Percentiles rank a stretch among this genome's conserved stretches.
phyloP scores from a whole-genome alignment of 2,797 vertebrate species.

The Enteromius trimaculatus region DNA sequence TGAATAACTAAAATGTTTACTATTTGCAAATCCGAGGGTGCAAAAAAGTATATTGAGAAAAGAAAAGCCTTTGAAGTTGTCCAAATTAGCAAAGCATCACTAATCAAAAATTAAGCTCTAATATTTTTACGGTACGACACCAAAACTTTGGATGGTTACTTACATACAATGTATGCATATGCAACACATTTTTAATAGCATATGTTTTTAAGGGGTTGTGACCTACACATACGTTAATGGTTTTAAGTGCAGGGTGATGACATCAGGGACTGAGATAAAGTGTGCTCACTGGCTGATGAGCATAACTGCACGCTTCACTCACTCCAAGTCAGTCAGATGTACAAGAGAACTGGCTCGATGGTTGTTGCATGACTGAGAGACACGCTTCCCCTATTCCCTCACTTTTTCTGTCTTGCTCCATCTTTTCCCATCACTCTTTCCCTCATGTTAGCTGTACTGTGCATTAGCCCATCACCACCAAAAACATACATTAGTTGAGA shows the following conservation, averaged over 20 bases:
- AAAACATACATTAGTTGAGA: not conserved
- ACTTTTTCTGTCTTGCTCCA: slow-evolving; percentile 13
- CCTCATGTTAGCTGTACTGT: slow-evolving; percentile 15
- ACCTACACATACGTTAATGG: slow-evolving; percentile 1
- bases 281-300: slow-evolving; percentile 38
- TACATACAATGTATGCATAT: not conserved
- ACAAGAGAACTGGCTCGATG: slow-evolving; percentile 1
- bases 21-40: no score
- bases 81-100: no score
- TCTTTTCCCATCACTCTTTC: not conserved
- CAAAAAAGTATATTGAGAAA: no score
- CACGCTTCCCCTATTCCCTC: slow-evolving; percentile 37
- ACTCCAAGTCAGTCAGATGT: slow-evolving; percentile 25
- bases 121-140: no score
- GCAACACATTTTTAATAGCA: slow-evolving; percentile 31
- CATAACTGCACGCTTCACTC: slow-evolving; percentile 13
- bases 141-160: no score
- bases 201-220: not conserved
- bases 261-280: slow-evolving; percentile 34
- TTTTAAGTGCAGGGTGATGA: slow-evolving; percentile 38
- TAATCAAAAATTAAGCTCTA: no score
- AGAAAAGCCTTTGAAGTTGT: no score
- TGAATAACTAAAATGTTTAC: no score
- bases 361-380: slow-evolving; percentile 38
- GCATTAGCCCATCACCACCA: not conserved